Conservation (phyloP, 30 jellyfish, hydroid and myxozoan genomes). For the Sanderia malayensis region DNA sequence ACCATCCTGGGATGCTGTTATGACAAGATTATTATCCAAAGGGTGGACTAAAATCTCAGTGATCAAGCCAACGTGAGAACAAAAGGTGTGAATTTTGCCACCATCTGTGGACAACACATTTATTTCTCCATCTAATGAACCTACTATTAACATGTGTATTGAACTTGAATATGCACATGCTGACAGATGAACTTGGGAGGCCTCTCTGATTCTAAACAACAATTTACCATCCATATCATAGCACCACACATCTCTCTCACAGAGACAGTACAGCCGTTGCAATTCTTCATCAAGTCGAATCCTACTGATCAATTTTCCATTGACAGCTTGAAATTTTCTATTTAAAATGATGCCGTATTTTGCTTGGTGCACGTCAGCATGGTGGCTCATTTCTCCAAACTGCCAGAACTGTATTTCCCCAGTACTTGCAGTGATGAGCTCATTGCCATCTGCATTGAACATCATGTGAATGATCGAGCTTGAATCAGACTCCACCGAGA, state of each 20-base stretch:
- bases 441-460: constrained; percentile 41
- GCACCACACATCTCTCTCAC: constrained; percentile 69
- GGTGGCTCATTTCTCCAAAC: constrained; percentile 46
- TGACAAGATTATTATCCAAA: constrained; percentile 44
- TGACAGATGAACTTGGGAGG: constrained; percentile 54
- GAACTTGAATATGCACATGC: constrained; percentile 65
- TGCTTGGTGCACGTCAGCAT: constrained; percentile 18
- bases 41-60: constrained; percentile 78
- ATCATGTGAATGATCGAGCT: constrained; percentile 48
- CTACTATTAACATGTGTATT: constrained; percentile 49
- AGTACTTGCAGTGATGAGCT: constrained; percentile 66
- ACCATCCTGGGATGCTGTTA: constrained; percentile 84
- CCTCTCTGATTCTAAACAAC: constrained; percentile 28
- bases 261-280: constrained; percentile 62
- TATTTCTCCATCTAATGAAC: constrained; percentile 74
- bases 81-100: constrained; percentile 57
- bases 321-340: constrained; percentile 34
- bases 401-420: constrained; percentile 57
- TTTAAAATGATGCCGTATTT: constrained; percentile 35
- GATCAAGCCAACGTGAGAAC: constrained; percentile 44
- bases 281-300: constrained; percentile 50
- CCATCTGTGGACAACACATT: constrained; percentile 57
- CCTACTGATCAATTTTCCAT: constrained; percentile 40
- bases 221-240: constrained; percentile 51
- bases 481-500: constrained; percentile 64